Conservation (phyloP, 2,888 invertebrate genomes). For the Epinotia demarniana region DNA sequence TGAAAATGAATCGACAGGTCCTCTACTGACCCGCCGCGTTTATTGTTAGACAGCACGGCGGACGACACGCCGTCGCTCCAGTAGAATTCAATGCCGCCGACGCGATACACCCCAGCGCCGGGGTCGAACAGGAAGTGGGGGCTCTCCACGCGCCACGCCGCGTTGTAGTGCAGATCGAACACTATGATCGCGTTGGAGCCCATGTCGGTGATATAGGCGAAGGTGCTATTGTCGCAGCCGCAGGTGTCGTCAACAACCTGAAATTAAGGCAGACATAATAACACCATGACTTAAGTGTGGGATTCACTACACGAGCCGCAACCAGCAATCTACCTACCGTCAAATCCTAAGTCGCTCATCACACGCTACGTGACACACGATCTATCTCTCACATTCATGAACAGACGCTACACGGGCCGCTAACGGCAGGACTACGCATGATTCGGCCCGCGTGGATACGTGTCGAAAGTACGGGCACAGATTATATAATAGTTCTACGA, state of each 20-base stretch:
- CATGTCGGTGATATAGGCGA: neutral
- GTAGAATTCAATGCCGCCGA: conserved; percentile 63
- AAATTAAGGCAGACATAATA: neutral
- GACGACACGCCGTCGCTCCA: conserved; percentile 93
- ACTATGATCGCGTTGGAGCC: neutral
- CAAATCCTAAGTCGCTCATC: too few species aligned
- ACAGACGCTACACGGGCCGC: too few species aligned
- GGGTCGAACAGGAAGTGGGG: neutral
- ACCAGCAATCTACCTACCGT: too few species aligned
- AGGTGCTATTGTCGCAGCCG: neutral
- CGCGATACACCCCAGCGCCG: neutral
- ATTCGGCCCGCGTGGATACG: too few species aligned
- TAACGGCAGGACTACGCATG: too few species aligned
- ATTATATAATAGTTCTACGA: too few species aligned
- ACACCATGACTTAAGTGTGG: too few species aligned
- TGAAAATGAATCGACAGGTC: neutral
- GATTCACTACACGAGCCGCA: too few species aligned
- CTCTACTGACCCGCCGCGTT: neutral
- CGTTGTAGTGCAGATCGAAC: neutral
- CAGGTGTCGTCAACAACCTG: neutral
- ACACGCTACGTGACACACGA: too few species aligned
- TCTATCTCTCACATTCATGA: too few species aligned
- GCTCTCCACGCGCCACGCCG: neutral
- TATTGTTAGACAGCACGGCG: conserved; percentile 70
- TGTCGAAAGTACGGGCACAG: too few species aligned